Evolutionary conservation across 2,113 vertebrate genomes (phyloP).

Genomic region (Kryptolebias marmoratus): DNA sequence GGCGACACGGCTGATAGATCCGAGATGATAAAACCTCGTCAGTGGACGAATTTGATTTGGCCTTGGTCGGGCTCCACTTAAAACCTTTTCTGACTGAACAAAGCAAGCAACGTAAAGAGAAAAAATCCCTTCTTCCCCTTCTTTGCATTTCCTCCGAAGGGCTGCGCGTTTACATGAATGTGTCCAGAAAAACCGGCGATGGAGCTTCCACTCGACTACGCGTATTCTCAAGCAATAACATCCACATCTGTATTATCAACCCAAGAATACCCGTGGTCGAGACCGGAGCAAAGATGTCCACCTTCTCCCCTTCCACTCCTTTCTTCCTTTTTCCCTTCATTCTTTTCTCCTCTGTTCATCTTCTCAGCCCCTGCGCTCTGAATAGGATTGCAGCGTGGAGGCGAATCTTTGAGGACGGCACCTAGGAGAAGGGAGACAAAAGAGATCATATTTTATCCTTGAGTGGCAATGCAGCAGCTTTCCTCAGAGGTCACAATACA

Average conservation of each 20-base stretch:
- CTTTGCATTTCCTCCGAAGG: constrained; percentile 13
- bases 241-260: constrained; percentile 83
- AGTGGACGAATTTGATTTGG: constrained; percentile 55
- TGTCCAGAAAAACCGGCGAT: constrained; percentile 46
- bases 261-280: constrained; percentile 82
- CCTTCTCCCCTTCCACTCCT: constrained; percentile 42
- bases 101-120: constrained; percentile 45
- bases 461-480: constrained; percentile 40
- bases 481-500: constrained; percentile 28
- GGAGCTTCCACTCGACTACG: constrained; percentile 83
- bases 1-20: constrained; percentile 63
- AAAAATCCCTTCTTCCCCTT: background rate
- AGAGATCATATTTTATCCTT: constrained; percentile 57
- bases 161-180: constrained; percentile 19
- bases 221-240: constrained; percentile 88
- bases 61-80: constrained; percentile 42
- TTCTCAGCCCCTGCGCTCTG: constrained; percentile 42
- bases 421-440: constrained; percentile 66
- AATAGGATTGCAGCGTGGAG: constrained; percentile 43
- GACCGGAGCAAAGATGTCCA: constrained; percentile 71
- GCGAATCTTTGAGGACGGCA: constrained; percentile 55
- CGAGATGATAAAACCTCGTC: constrained; percentile 50
- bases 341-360: constrained; percentile 24
- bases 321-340: constrained; percentile 27
- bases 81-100: constrained; percentile 46